phyloP scores from a whole-genome alignment of 2,888 invertebrate genomes.

The Actias luna region DNA sequence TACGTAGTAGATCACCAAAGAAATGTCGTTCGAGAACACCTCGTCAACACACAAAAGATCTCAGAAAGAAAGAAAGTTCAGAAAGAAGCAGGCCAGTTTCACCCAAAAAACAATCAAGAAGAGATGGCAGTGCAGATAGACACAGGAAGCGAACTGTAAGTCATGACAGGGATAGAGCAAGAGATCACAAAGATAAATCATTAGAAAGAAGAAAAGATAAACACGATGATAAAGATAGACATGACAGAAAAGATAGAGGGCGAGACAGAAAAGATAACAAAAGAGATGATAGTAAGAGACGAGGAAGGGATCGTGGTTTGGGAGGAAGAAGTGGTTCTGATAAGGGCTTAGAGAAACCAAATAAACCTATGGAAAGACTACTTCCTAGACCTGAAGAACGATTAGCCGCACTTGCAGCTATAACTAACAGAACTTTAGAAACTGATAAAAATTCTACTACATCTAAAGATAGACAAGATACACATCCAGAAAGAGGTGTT shows the following conservation, averaged over 20 bases:
- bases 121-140: slow-evolving; percentile 67
- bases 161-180: slow-evolving; percentile 79
- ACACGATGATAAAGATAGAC: slow-evolving; percentile 81
- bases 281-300: slow-evolving; percentile 77
- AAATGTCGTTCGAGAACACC: slow-evolving; percentile 74
- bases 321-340: slow-evolving; percentile 69
- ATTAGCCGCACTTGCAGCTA: slow-evolving; percentile 81
- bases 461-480: slow-evolving; percentile 74
- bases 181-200: slow-evolving; percentile 74
- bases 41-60: slow-evolving; percentile 69
- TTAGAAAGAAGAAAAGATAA: slow-evolving; percentile 77
- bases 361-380: slow-evolving; percentile 83
- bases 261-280: slow-evolving; percentile 83
- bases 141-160: slow-evolving; percentile 67
- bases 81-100: slow-evolving; percentile 76
- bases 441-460: slow-evolving; percentile 70
- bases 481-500: slow-evolving; percentile 72
- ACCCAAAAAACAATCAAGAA: slow-evolving; percentile 69
- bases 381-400: slow-evolving; percentile 85
- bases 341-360: slow-evolving; percentile 83
- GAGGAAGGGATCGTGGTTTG: slow-evolving; percentile 72
- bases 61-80: slow-evolving; percentile 71
- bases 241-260: slow-evolving; percentile 87
- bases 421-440: slow-evolving; percentile 71
- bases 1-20: slow-evolving; percentile 72